Percentiles rank a stretch among this genome's conserved stretches.
Conservation (phyloP, 2,888 invertebrate genomes). For the Sesia apiformis region DNA sequence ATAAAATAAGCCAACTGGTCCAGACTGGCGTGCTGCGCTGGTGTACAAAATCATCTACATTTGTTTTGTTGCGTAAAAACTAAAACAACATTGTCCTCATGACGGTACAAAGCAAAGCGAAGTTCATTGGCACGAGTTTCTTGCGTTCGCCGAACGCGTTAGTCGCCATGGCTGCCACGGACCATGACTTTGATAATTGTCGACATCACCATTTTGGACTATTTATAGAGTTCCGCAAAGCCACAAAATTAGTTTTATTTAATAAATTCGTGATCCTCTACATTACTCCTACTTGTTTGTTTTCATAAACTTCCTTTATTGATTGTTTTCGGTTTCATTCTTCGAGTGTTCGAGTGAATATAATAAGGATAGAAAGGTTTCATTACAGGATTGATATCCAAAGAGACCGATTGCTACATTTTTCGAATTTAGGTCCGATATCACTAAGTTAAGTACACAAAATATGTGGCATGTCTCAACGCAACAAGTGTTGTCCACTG, state of each 20-base stretch:
- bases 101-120: conserved; percentile 35
- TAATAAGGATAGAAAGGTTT: too few relatives aligned
- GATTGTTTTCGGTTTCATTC: too few relatives aligned
- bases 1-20: not conserved
- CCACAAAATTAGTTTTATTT: too few relatives aligned
- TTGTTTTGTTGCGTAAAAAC: conserved; percentile 35
- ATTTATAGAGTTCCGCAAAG: conserved; percentile 10
- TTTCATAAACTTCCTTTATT: too few relatives aligned
- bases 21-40: not conserved
- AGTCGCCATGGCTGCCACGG: conserved; percentile 39
- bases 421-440: too few relatives aligned
- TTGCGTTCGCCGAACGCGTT: conserved; percentile 26
- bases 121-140: conserved; percentile 63
- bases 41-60: not conserved
- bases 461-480: too few relatives aligned
- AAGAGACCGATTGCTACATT: too few relatives aligned
- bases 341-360: too few relatives aligned
- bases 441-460: too few relatives aligned
- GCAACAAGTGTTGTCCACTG: too few relatives aligned
- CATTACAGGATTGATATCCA: too few relatives aligned
- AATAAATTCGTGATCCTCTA: not conserved
- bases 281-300: too few relatives aligned
- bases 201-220: conserved; percentile 22
- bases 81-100: conserved; percentile 34
- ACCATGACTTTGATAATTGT: conserved; percentile 42